Evolutionary conservation across 1,140 invertebrate genomes (phyloP).

Genomic region (Adoxophyes honmai): DNA sequence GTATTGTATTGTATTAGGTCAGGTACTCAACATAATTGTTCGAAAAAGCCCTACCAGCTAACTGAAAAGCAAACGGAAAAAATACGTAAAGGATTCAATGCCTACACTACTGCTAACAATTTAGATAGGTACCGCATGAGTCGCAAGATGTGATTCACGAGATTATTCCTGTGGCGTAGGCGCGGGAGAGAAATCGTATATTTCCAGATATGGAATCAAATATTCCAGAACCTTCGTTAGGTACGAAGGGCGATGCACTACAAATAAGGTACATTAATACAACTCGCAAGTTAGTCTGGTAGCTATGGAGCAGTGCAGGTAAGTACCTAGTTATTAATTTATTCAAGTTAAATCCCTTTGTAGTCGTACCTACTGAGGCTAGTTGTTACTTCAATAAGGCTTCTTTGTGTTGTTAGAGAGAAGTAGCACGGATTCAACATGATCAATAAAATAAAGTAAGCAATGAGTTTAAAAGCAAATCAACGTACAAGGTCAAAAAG

Average conservation of each 20-base stretch:
- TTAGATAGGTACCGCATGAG: slow-evolving; percentile 53
- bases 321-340: not conserved
- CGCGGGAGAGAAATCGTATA: slow-evolving; percentile 45
- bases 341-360: not conserved
- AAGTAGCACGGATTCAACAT: too few relatives aligned
- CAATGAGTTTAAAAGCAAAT: too few relatives aligned
- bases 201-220: slow-evolving; percentile 54
- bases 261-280: not conserved
- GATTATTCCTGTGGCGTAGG: slow-evolving; percentile 56
- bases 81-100: too few relatives aligned
- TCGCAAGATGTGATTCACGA: slow-evolving; percentile 58
- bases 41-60: too few relatives aligned
- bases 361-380: not conserved
- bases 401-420: too few relatives aligned
- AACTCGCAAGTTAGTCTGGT: not conserved
- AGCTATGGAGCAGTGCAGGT: not conserved
- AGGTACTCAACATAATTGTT: too few relatives aligned
- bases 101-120: slow-evolving; percentile 25
- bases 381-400: too few relatives aligned
- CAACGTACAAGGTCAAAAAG: too few relatives aligned
- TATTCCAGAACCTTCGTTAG: slow-evolving; percentile 44
- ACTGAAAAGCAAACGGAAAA: too few relatives aligned
- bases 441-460: too few relatives aligned
- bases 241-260: slow-evolving; percentile 19
- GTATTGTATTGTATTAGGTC: too few relatives aligned